These are phyloP conservation scores for Hemitrygon akajei DNA, from an alignment of 2,797 vertebrate genomes.

Conservation along the genomic window DNA sequence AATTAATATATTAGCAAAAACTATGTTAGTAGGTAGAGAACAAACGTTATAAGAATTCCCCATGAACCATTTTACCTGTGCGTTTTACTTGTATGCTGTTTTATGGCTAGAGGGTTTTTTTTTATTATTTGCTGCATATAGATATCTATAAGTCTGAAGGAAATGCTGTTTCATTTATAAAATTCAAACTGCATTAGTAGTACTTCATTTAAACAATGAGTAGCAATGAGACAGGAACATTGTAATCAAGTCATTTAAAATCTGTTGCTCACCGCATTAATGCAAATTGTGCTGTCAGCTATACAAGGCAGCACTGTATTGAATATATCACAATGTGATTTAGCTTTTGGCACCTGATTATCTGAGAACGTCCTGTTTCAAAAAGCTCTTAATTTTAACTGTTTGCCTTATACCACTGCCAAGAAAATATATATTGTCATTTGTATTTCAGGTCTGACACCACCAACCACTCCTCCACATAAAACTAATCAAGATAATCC, in stretches of 20 bases:
- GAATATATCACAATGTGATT: constrained; percentile 62
- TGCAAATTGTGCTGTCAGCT: constrained; percentile 51
- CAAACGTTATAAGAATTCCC: neutral
- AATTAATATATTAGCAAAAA: constrained; percentile 41
- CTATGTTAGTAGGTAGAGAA: constrained; percentile 41
- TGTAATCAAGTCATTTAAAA: constrained; percentile 40
- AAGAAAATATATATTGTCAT: neutral
- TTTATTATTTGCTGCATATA: neutral
- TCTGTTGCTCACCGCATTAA: constrained; percentile 57
- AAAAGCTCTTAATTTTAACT: constrained; percentile 49
- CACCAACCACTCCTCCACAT: constrained; percentile 98
- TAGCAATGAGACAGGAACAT: constrained; percentile 48
- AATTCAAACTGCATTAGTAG: constrained; percentile 50
- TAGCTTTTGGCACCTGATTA: constrained; percentile 52
- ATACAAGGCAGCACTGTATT: constrained; percentile 60
- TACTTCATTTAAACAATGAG: constrained; percentile 54
- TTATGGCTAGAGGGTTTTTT: too few relatives aligned
- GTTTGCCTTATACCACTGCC: constrained; percentile 38
- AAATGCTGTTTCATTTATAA: constrained; percentile 23
- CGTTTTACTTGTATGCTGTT: too few relatives aligned
- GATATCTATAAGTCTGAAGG: neutral
- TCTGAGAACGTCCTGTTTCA: constrained; percentile 52
- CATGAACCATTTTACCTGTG: neutral
- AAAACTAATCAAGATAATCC: constrained; percentile 98
- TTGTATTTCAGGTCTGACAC: constrained; percentile 83